Base-by-base conservation (phyloP, 2,888 invertebrate genomes). In the Apeira syringaria region DNA sequence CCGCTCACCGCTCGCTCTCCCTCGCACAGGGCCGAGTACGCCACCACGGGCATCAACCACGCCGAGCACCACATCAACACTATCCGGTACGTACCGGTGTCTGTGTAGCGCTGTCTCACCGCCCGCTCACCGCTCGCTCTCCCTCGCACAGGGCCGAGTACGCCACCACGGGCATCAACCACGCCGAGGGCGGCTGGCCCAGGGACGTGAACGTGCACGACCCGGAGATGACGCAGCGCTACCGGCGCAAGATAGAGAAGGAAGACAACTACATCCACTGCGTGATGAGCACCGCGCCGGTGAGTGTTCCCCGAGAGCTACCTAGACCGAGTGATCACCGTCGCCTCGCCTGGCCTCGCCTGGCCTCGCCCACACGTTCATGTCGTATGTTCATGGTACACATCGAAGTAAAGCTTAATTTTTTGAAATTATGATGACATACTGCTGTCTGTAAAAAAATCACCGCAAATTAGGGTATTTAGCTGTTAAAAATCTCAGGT, bases 161-260 rank as follows among this genome's bases (percentile, higher is more conserved):
- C 61, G 70, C 86, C 3, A 64, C 56, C 0, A 80, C 83, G 7
- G 94, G 95, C 1, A 89, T 93, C 57, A 92, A 92, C 58, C 96
- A 97, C 72, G 90, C 90, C 4, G 96, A 96, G 68, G 96, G 96
- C 20, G 96, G 96, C 1, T 97, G 96, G 96, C 95, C 96, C 0
- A 93, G 92, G 57, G 96, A 96, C 58, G 88, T 94, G 0, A 91
- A 91, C 49, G 74, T 88, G 18, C 62, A 80, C 10, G 94, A 94
- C 66, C 89, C 92, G 15, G 96, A 96, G 67, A 93, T 94, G 55
- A 94, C 94, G 5, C 87, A 92, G 53, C 91, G 96, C 20, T 95
- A 94, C 71, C 91, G 94, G 34, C 94, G 96, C 56, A 95, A 95
- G 75, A 85, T 95, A 6, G 96, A 96, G 65, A 95, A 96, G 58